These are phyloP conservation scores for Macroglossus sobrinus DNA, from an alignment of 2,113 vertebrate species.

Conservation along the genomic window DNA sequence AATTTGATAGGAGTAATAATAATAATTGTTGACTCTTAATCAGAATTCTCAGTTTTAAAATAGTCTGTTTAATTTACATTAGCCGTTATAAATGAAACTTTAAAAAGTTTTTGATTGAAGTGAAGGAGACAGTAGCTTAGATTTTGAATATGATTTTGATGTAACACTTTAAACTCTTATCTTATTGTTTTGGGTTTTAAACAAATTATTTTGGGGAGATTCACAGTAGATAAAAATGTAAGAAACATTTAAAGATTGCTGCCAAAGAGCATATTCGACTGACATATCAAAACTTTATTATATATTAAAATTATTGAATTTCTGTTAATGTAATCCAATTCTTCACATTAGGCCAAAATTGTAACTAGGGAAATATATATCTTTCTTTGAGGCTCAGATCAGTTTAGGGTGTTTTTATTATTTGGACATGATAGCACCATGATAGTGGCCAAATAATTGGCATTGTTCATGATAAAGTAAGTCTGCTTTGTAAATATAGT, in stretches of 20 bases:
- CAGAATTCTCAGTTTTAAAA: neutral
- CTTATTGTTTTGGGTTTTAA: neutral
- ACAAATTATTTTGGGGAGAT: neutral
- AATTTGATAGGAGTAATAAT: conserved; percentile 19
- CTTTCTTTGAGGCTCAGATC: neutral
- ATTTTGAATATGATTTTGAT: conserved; percentile 26
- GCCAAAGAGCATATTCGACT: neutral
- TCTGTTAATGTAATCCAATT: neutral
- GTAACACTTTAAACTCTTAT: neutral
- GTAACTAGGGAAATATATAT: neutral
- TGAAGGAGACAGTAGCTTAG: neutral
- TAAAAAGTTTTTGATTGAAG: neutral
- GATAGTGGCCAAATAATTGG: neutral
- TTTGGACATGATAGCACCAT: neutral
- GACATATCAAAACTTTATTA: neutral
- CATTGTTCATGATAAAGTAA: neutral
- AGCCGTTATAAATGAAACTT: neutral
- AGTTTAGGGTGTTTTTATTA: neutral
- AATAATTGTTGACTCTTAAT: neutral
- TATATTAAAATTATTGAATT: neutral
- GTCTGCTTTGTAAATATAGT: neutral
- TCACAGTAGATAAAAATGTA: neutral
- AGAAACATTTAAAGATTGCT: conserved; percentile 2
- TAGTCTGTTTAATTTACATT: neutral
- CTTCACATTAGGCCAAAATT: neutral